Conservation (phyloP, 37 sponge, comb jelly and placozoan genomes). For the Chondrosia reniformis region DNA sequence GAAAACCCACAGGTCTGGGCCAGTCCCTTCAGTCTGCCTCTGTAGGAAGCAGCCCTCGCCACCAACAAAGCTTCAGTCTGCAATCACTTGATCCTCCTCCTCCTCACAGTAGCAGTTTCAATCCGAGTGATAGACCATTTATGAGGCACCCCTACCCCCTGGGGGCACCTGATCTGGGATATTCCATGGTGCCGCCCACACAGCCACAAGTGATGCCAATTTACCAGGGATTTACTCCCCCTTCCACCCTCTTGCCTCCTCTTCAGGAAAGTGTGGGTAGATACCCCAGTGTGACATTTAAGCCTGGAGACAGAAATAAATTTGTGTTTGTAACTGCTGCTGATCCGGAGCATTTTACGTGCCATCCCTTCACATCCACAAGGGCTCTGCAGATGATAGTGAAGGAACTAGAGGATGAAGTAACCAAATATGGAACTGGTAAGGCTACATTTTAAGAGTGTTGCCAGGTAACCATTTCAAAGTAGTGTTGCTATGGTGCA, state of each 20-base stretch:
- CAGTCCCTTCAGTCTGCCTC: conserved; percentile 11
- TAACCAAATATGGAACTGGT: neutral
- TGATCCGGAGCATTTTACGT: neutral
- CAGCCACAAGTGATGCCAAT: neutral
- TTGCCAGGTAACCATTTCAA: neutral
- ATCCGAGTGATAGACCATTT: neutral
- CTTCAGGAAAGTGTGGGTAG: neutral
- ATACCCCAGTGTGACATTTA: neutral
- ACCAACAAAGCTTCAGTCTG: neutral
- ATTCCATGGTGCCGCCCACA: neutral
- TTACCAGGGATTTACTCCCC: neutral
- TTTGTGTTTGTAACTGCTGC: neutral
- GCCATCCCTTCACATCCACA: neutral
- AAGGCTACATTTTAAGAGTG: neutral
- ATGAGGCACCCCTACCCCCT: neutral
- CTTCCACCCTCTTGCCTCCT: neutral
- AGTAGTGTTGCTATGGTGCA: too few species aligned
- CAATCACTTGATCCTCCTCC: too few species aligned
- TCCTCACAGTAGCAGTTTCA: neutral
- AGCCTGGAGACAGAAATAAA: neutral
- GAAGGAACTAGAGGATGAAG: neutral
- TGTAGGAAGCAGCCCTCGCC: neutral
- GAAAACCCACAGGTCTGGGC: neutral
- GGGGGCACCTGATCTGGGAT: neutral
- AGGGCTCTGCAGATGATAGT: neutral